phyloP scores from a whole-genome alignment of 2,888 invertebrate species.

The Napeogenes sylphis region DNA sequence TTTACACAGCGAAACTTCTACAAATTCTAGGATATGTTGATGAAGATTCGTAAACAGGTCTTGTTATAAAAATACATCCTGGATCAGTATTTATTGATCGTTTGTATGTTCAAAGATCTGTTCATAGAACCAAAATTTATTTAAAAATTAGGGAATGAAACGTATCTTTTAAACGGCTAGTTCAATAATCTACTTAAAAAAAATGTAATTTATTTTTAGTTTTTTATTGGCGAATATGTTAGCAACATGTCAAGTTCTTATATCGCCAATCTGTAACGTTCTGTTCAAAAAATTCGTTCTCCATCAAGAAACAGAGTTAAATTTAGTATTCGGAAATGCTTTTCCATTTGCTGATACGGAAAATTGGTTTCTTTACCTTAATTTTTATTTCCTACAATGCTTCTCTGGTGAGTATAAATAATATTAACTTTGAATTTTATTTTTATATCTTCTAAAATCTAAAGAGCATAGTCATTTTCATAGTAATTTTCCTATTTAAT shows the following conservation, averaged over 20 bases:
- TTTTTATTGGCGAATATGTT: constrained; percentile 44
- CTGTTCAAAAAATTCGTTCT: constrained; percentile 40
- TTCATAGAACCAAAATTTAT: too few species aligned
- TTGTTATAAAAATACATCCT: too few species aligned
- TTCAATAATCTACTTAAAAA: neutral
- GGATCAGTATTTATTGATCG: too few species aligned
- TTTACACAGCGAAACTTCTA: too few species aligned
- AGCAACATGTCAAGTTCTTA: constrained; percentile 44
- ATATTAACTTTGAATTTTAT: constrained; percentile 12
- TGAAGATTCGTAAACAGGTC: too few species aligned
- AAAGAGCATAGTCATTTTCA: too few species aligned
- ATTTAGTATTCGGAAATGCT: constrained; percentile 46
- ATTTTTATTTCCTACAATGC: constrained; percentile 45
- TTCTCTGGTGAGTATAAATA: constrained; percentile 44
- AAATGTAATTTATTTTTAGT: constrained; percentile 33
- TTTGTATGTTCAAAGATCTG: too few species aligned
- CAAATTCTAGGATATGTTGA: too few species aligned
- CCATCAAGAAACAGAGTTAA: constrained; percentile 37
- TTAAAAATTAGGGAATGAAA: too few species aligned
- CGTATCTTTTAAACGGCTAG: too few species aligned
- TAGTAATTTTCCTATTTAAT: too few species aligned
- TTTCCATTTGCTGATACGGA: constrained; percentile 47
- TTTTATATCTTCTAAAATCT: too few species aligned
- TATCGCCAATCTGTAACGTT: constrained; percentile 41
- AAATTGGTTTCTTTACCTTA: constrained; percentile 46